Evolutionary conservation across 2,113 vertebrate genomes (phyloP), one percentile per base, ranked within the genome.

Genomic region (Phyllostomus discolor): DNA sequence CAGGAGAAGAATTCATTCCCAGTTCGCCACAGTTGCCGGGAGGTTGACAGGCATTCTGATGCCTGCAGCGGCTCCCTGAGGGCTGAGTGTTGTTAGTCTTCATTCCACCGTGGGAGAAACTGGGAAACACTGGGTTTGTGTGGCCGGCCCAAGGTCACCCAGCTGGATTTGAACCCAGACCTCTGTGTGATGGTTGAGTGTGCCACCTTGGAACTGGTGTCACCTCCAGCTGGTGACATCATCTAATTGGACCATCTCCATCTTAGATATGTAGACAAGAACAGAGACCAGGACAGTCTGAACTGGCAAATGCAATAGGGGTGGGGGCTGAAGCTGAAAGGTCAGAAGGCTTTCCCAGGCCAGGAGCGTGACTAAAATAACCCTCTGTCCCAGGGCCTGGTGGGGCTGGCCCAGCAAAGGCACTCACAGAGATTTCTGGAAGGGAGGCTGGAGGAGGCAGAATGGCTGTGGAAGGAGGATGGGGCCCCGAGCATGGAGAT

Each of bases 41-140:
- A 92, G 24, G 5, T 0, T 70, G 59, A n/a, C 3, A 1, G 33
- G 10, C 16, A 1, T 24, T 70, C 31, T 76, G 7, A 26, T 86
- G 83, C 22, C 73, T 33, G 12, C 10, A 7, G 33, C 7, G 52
- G 38, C 35, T 89, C 62, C 6, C 0, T 26, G 38, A 33, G 43
- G 73, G 33, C 24, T 28, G 24, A 24, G 38, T 41, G 38, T 62
- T 81, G 17, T 75, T 88, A 43, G 35, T 87, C 69, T 73, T 35
- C 28, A 91, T 48, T 88, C 93, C 90, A 35, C 46, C 57, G 35
- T 22, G 52, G 62, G 88, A 81, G 69, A 46, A 93, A 85, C 16
- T 41, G 69, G 90, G 59, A 22, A 72, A 64, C 22, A 19, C 33
- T 15, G 50, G n/a, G 26, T 10, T 5, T 19, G 7, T 41, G 38